phyloP scores from a whole-genome alignment of 2,797 vertebrate genomes.

The Sternarchorhynchus goeldii region DNA sequence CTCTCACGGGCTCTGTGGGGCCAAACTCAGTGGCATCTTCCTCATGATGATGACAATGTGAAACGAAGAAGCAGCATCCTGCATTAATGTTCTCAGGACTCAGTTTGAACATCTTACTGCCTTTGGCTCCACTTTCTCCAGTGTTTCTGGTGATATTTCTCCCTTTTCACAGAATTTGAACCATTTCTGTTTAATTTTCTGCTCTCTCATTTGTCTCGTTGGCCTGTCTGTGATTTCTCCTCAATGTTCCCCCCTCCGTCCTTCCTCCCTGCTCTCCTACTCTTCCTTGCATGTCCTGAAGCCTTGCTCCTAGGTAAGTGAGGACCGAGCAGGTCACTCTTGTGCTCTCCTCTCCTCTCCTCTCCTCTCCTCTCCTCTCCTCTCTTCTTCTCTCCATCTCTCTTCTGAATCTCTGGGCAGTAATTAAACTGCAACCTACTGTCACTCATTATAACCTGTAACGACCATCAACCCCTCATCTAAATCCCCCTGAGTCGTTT shows the following conservation, averaged over 20 bases:
- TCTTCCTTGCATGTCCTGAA: conserved; percentile 81
- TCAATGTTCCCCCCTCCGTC: conserved; percentile 62
- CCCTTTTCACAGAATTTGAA: conserved; percentile 35
- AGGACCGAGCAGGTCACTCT: conserved; percentile 15
- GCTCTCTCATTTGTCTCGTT: conserved; percentile 59
- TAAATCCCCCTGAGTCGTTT: conserved; percentile 21
- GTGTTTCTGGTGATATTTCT: conserved; percentile 62
- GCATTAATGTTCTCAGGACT: conserved; percentile 62
- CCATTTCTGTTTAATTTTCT: conserved; percentile 56
- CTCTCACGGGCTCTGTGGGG: conserved; percentile 65
- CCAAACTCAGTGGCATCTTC: conserved; percentile 59
- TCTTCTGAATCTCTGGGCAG: conserved; percentile 8
- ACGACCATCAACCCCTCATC: conserved; percentile 49
- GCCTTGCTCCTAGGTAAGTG: conserved; percentile 93
- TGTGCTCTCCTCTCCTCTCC: background rate
- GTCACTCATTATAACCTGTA: conserved; percentile 48
- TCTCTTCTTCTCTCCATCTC: background rate
- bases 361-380: conserved; percentile 1
- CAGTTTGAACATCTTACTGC: conserved; percentile 52
- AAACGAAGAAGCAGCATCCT: conserved; percentile 67
- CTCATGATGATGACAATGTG: conserved; percentile 35
- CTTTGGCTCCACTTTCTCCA: conserved; percentile 55
- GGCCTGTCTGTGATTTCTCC: conserved; percentile 58
- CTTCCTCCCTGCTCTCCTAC: conserved; percentile 55
- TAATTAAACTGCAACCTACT: conserved; percentile 16